Conservation (phyloP, 2,113 vertebrate species). For the Crotophaga sulcirostris region DNA sequence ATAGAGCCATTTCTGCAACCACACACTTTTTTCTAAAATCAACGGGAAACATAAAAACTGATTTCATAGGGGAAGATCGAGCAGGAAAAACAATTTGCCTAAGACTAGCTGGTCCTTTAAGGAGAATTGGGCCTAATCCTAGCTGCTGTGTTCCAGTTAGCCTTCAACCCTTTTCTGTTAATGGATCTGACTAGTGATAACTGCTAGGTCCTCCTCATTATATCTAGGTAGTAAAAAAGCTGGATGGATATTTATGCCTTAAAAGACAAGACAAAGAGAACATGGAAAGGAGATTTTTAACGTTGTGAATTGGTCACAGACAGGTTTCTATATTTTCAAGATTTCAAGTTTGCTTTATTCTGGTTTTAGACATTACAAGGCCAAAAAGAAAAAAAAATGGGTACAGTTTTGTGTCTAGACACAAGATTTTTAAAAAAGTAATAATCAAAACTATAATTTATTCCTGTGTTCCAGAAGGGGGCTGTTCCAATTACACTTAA, state of each 20-base stretch:
- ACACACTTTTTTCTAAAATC: background rate
- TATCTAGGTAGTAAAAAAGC: background rate
- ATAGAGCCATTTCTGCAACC: background rate
- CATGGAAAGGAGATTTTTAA: background rate
- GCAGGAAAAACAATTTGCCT: background rate
- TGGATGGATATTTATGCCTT: background rate
- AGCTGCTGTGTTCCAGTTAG: background rate
- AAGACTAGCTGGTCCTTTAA: background rate
- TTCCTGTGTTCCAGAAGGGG: background rate
- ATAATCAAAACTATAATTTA: background rate
- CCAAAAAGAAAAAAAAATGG: background rate
- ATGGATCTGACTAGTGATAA: background rate
- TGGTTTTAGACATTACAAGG: background rate
- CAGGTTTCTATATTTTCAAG: background rate
- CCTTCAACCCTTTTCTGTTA: background rate
- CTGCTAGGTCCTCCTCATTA: background rate
- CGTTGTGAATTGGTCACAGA: background rate
- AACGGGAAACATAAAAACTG: background rate
- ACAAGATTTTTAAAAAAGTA: background rate
- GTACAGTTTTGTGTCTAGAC: background rate
- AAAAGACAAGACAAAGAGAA: background rate
- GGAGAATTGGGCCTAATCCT: background rate
- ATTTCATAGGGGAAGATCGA: accelerated
- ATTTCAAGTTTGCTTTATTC: background rate
- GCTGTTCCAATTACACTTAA: background rate